A percentile compares a stretch with the other conserved stretches of the same genome.
Conservation (phyloP, 2,113 vertebrate species). For the Pseudorectes ferrugineus region DNA sequence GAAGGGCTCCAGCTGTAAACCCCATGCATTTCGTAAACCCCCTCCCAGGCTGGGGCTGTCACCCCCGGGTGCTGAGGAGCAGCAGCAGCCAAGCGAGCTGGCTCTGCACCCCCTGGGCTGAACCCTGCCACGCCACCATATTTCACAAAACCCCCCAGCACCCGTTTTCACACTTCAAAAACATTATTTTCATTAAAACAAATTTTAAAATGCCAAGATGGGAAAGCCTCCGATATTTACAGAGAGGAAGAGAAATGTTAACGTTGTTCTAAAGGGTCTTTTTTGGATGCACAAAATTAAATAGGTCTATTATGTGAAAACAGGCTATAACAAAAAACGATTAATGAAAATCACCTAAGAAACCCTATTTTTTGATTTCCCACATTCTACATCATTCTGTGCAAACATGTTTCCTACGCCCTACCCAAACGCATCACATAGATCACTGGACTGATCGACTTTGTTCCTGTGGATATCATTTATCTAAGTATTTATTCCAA, state of each 20-base stretch:
- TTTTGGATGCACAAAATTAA: not conserved
- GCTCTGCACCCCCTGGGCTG: fast-evolving
- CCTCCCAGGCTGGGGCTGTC: not conserved
- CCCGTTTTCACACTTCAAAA: not conserved
- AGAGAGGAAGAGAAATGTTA: not conserved
- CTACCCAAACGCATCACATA: not conserved
- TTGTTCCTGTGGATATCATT: not conserved
- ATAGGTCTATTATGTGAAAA: not conserved
- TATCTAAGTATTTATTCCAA: not conserved
- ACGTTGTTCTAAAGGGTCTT: not conserved
- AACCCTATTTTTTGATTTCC: not conserved
- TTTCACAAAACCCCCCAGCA: not conserved
- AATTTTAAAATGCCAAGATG: not conserved
- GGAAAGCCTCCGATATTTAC: not conserved
- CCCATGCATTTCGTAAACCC: fast-evolving
- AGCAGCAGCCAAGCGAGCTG: fast-evolving
- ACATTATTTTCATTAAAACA: not conserved
- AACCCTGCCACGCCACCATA: fast-evolving
- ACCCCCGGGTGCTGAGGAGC: not conserved
- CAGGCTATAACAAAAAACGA: not conserved
- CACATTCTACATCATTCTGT: not conserved
- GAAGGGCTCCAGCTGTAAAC: not conserved
- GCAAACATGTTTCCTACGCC: not conserved
- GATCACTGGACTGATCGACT: not conserved
- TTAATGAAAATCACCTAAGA: not conserved